Evolutionary conservation across 2,113 vertebrate species (phyloP).

Genomic region (Ornithorhynchus anatinus): DNA sequence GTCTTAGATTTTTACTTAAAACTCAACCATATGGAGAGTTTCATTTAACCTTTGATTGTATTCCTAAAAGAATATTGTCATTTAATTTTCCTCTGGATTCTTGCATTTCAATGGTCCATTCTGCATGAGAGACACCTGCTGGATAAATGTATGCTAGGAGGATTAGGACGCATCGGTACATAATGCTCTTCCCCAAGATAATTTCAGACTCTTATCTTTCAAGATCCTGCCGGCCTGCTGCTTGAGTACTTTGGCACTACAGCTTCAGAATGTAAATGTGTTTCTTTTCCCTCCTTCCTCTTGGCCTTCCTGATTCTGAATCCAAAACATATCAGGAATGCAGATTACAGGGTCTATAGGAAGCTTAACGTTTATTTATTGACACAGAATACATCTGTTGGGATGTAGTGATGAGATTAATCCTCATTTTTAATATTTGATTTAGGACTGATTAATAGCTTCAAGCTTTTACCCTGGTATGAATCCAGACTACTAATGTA

Average conservation of each 20-base stretch:
- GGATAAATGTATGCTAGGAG: constrained; percentile 36
- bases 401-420: background rate
- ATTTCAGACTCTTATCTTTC: constrained; percentile 53
- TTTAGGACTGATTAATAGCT: background rate
- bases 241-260: constrained; percentile 35
- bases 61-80: background rate
- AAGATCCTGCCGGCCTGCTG: constrained; percentile 31
- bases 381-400: background rate
- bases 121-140: background rate
- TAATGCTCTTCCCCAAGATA: constrained; percentile 39
- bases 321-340: constrained; percentile 12
- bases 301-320: constrained; percentile 11
- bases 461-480: background rate
- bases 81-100: constrained; percentile 4
- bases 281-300: constrained; percentile 4
- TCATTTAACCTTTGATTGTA: background rate
- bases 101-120: background rate
- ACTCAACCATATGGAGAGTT: background rate
- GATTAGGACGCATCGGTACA: constrained; percentile 35
- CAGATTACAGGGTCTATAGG: background rate
- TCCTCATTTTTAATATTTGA: constrained; percentile 19
- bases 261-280: constrained; percentile 29
- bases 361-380: constrained; percentile 40
- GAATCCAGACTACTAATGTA: background rate
- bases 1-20: constrained; percentile 29